Percentiles rank a stretch among this genome's conserved stretches.
These are phyloP conservation scores for Cecropterus lyciades DNA, from an alignment of 1,140 invertebrate species.

Conservation along the genomic window DNA sequence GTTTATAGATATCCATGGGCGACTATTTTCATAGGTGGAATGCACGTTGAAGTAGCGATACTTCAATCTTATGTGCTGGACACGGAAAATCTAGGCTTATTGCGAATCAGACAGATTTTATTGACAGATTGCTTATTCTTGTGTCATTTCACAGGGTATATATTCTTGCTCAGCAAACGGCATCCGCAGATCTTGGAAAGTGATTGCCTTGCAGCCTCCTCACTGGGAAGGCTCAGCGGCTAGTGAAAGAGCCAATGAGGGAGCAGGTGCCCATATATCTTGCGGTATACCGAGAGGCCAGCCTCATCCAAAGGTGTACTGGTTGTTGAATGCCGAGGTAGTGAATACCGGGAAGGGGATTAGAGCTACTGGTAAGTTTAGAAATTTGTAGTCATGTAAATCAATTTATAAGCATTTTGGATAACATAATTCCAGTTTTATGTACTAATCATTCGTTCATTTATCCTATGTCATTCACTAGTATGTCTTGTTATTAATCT, in stretches of 20 bases:
- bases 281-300: constrained; percentile 86
- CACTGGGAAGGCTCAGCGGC: constrained; percentile 72
- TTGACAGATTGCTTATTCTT: too few species aligned
- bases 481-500: too few species aligned
- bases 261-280: constrained; percentile 67
- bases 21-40: too few species aligned
- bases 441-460: too few species aligned
- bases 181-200: constrained; percentile 70
- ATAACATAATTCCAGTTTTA: too few species aligned
- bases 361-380: constrained; percentile 60
- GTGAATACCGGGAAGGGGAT: constrained; percentile 85
- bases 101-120: too few species aligned
- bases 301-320: constrained; percentile 90
- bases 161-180: constrained; percentile 71
- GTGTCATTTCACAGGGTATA: constrained; percentile 58
- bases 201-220: constrained; percentile 59
- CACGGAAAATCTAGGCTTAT: too few species aligned
- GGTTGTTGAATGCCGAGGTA: constrained; percentile 93
- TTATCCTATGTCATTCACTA: too few species aligned
- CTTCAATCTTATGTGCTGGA: too few species aligned
- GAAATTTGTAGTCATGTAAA: not conserved
- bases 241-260: constrained; percentile 68
- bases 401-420: too few species aligned
- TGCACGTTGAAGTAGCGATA: too few species aligned
- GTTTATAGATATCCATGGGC: too few species aligned